Base-by-base conservation (phyloP, 1,140 invertebrate species). In the Parapsyche elsis region DNA sequence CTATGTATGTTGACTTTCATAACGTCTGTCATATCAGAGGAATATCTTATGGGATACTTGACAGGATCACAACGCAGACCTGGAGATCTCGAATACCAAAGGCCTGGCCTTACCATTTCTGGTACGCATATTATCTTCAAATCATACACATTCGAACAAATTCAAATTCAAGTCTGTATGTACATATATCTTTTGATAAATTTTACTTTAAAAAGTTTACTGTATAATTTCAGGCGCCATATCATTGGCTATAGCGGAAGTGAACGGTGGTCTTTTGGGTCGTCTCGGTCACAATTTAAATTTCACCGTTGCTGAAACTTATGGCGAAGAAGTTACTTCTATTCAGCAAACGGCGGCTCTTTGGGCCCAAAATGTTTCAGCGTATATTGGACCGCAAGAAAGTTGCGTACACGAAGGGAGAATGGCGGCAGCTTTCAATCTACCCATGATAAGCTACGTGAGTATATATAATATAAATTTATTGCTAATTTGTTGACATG, bases 371-470 rank as follows among this genome's bases (percentile, higher is more conserved):
- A 96, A 97, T 84, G 92, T 98, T 49, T 95, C 94, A 0, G 97
- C 93, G 44, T 98, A 95, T 84, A 95, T 99, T 81, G 98, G 98
- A 0, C 97, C 97, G 0, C 97, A 99, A 87, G 97, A 98, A 87
- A 97, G 96, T 0, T 99, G 97, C 87, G 91, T 97, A 0, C 96
- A 98, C 86, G 98, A 99, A 87, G 97, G 95, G 0, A 92, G 94
- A 76, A 95, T 99, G 92, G 97, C 98, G 0, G 95, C 97, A 0
- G 94, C 96, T n/a, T 97, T 98, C 87, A 98, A 99, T 88, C 88
- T 99, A 24, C 93, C 93, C 5, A 95, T 95, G 94, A 94, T 95
- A 84, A 95, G 94, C 79, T 95, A 95, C 85, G 94, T 95, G 86
- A 92, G 93, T 91, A 19, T 9, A 61, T 21, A 61, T 61, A 21